Evolutionary conservation across 2,113 vertebrate genomes (phyloP), one percentile per base, ranked within the genome.

Genomic region (Bos taurus): DNA sequence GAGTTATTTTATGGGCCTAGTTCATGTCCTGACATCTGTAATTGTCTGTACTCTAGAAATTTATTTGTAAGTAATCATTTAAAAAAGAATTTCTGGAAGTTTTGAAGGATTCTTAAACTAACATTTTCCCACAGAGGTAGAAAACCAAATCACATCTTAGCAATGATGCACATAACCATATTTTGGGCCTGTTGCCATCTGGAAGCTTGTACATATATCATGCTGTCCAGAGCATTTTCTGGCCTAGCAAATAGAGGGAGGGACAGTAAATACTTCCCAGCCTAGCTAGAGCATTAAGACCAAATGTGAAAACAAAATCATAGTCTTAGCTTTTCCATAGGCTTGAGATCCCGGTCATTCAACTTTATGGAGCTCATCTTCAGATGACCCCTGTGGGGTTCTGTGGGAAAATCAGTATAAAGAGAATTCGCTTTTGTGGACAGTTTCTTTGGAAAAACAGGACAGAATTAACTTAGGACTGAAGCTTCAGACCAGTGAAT

Each of bases 71-170:
- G 87, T 30, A 86, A 77, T 93, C 57, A 89, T 30, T 95, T 95
- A 17, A 94, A 89, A 82, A 95, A 94, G 89, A 52, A 28, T 77
- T 95, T 71, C 95, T 88, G 81, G 86, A 93, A 88, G 16, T 94
- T 96, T 95, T 30, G 56, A 97, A 97, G 52, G 50, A 78, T 90
- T 95, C 81, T 92, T 87, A 77, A 60, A 97, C 80, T 52, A 86
- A n/a, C 40, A 50, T 12, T 88, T 98, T 83, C 83, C 85, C 95
- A 78, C 88, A 83, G 88, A 52, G 93, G 80, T 92, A 52, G 93
- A 48, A 87, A 98, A 98, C 92, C 46, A 90, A 98, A 90, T 96
- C 93, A 56, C 56, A 6, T 40, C 74, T 2, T 62, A 64, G 85
- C 40, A 17, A 2, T 13, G 52, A 30, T 81, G 7, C 57, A 46